A percentile compares a stretch with the other conserved stretches of the same genome.
These are phyloP conservation scores for Heliopora coerulea DNA, from an alignment of 92 coral and sea anemone genomes.

Conservation along the genomic window DNA sequence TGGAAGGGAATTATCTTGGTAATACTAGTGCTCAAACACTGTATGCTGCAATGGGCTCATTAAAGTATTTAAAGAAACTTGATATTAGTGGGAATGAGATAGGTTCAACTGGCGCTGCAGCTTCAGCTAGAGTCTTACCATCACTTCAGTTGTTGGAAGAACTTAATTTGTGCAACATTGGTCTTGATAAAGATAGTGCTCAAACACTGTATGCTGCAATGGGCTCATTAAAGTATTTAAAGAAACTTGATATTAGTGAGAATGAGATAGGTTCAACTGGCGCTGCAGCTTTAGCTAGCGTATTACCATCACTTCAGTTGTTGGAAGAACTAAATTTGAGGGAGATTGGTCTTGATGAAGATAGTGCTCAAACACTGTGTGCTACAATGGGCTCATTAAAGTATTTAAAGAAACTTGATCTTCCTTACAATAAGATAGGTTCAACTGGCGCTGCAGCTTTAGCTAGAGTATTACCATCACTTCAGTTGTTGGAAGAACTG, in stretches of 20 bases:
- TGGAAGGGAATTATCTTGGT: too few relatives aligned
- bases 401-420: background rate
- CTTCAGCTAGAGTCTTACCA: background rate
- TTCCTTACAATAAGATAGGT: background rate
- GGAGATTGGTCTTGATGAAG: background rate
- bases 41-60: background rate
- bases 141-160: slow-evolving; percentile 1
- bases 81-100: background rate
- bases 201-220: background rate
- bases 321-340: slow-evolving; percentile 6
- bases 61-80: background rate
- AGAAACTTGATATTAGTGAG: background rate
- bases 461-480: slow-evolving; percentile 15
- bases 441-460: slow-evolving; percentile 6
- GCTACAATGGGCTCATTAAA: background rate
- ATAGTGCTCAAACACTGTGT: background rate
- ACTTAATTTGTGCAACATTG: background rate
- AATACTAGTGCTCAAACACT: too few relatives aligned
- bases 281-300: background rate
- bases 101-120: background rate
- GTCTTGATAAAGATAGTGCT: background rate
- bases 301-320: slow-evolving; percentile 6
- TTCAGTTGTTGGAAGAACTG: slow-evolving; percentile 8
- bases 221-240: background rate
- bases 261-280: background rate